phyloP scores from a whole-genome alignment of 53 echinoderm and acorn worm species.

The Patiria pectinifera region DNA sequence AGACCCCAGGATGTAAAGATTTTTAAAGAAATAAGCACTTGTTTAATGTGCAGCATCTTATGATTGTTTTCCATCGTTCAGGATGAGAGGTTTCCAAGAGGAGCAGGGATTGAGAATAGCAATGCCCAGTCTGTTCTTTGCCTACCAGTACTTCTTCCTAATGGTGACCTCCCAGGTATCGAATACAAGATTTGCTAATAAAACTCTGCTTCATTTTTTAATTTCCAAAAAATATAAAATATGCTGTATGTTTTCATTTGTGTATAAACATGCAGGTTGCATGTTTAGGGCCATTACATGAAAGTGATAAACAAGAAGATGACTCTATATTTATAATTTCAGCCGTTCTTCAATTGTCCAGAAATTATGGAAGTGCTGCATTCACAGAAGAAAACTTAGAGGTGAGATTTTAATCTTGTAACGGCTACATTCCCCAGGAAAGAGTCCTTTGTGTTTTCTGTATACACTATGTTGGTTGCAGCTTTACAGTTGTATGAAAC shows the following conservation, averaged over 20 bases:
- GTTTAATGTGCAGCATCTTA: too few relatives aligned
- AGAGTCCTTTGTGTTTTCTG: too few relatives aligned
- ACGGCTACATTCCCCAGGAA: too few relatives aligned
- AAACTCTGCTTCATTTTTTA: neutral
- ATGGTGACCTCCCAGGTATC: constrained; percentile 81
- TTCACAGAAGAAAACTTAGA: constrained; percentile 66
- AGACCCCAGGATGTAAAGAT: too few relatives aligned
- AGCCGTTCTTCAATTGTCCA: constrained; percentile 74
- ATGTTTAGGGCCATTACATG: too few relatives aligned
- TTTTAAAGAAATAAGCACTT: too few relatives aligned
- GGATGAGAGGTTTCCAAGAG: constrained; percentile 94
- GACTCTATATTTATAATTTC: neutral
- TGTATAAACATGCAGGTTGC: too few relatives aligned
- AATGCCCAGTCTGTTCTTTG: constrained; percentile 82
- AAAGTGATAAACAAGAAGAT: neutral
- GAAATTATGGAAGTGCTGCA: constrained; percentile 63
- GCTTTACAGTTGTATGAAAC: neutral
- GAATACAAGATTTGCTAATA: neutral
- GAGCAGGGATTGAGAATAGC: constrained; percentile 81
- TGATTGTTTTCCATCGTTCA: neutral
- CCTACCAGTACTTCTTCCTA: constrained; percentile 82
- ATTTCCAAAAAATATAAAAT: too few relatives aligned
- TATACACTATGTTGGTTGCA: too few relatives aligned
- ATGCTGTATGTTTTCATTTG: too few relatives aligned
- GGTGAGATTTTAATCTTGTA: constrained; percentile 50